Evolutionary conservation across 2,888 invertebrate genomes (phyloP).

Genomic region (Diachrysia chrysitis): DNA sequence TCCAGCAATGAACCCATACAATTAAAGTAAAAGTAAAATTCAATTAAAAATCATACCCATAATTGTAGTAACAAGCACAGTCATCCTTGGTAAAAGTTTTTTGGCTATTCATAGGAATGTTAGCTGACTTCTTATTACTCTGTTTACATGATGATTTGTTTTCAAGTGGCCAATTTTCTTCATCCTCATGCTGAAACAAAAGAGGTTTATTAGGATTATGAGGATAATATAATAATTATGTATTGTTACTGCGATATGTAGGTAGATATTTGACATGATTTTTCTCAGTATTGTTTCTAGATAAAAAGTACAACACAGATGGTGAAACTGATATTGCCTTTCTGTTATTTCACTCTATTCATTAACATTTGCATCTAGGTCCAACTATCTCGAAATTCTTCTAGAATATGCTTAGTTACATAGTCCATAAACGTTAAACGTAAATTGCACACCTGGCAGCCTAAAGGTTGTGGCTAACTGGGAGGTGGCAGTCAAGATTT

Average conservation of each 20-base stretch:
- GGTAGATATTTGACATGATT: not conserved
- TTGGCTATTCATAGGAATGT: slow-evolving; percentile 72
- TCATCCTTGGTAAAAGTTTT: slow-evolving; percentile 79
- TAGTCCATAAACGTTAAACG: too few relatives aligned
- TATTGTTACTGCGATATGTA: not conserved
- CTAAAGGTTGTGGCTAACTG: too few relatives aligned
- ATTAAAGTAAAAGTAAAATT: too few relatives aligned
- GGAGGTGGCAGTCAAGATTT: too few relatives aligned
- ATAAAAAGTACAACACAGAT: too few relatives aligned
- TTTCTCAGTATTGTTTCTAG: not conserved
- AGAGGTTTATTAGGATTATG: not conserved
- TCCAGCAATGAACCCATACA: too few relatives aligned
- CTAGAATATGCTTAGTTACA: too few relatives aligned
- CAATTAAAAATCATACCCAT: slow-evolving; percentile 80
- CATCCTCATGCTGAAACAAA: slow-evolving; percentile 81
- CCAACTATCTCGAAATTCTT: too few relatives aligned
- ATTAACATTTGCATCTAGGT: too few relatives aligned
- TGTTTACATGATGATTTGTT: slow-evolving; percentile 77
- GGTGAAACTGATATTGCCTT: too few relatives aligned
- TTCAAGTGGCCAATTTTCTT: slow-evolving; percentile 82
- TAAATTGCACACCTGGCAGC: too few relatives aligned
- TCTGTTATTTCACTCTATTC: too few relatives aligned
- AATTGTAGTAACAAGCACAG: slow-evolving; percentile 88
- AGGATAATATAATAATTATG: not conserved
- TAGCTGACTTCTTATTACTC: slow-evolving; percentile 71